These are phyloP conservation scores for Muscicapa striata DNA, from an alignment of 2,797 vertebrate genomes.

Conservation along the genomic window DNA sequence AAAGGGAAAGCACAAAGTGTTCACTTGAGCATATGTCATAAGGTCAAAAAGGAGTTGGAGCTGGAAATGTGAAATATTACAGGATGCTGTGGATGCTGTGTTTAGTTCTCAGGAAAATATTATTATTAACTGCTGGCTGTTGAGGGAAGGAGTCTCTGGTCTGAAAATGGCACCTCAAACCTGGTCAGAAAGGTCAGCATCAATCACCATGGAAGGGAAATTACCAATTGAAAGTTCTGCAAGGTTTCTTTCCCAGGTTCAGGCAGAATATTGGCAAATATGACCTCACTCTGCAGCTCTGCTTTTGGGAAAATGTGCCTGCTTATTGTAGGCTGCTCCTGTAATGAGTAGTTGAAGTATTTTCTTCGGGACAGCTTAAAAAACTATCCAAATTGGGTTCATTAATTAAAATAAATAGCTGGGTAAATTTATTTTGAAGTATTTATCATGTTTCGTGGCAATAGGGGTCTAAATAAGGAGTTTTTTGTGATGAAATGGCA, in stretches of 20 bases:
- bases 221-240: background rate
- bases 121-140: background rate
- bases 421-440: background rate
- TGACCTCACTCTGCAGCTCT: background rate
- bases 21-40: background rate
- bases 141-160: background rate
- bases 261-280: background rate
- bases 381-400: background rate
- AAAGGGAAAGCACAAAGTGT: background rate
- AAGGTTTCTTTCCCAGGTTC: background rate
- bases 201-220: background rate
- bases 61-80: background rate
- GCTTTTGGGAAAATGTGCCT: background rate
- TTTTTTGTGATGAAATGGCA: background rate
- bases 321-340: background rate
- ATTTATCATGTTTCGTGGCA: background rate
- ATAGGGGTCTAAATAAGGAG: background rate
- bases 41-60: background rate
- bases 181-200: slow-evolving; percentile 3
- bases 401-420: background rate
- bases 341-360: background rate
- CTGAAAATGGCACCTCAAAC: background rate
- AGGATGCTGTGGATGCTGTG: background rate
- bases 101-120: background rate
- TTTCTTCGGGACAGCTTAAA: background rate